A percentile compares a stretch with the other conserved stretches of the same genome.
These are phyloP conservation scores for Drosophila setosimentum DNA, from an alignment of 2,888 invertebrate genomes.

Conservation along the genomic window DNA sequence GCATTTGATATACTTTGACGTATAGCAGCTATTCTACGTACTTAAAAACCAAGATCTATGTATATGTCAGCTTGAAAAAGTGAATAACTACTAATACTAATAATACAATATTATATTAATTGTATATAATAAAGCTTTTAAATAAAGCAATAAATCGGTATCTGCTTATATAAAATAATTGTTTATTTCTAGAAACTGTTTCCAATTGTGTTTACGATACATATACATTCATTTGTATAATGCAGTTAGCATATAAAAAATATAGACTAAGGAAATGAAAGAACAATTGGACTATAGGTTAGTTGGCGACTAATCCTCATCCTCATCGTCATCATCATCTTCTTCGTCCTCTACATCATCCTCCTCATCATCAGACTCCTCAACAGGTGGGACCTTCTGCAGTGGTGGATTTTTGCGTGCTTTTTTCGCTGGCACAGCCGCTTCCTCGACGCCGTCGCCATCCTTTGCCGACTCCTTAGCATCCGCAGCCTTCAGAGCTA, in stretches of 20 bases:
- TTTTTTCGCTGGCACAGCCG: conserved; percentile 88
- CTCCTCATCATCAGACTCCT: conserved; percentile 53
- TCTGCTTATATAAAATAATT: conserved; percentile 23
- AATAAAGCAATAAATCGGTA: neutral
- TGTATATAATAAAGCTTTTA: too few species aligned
- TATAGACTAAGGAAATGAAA: conserved; percentile 26
- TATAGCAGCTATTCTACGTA: neutral
- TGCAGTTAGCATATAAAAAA: conserved; percentile 28
- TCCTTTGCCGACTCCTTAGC: conserved; percentile 26
- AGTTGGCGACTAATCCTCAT: conserved; percentile 19
- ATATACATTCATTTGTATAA: conserved; percentile 5
- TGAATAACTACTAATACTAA: neutral
- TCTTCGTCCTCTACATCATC: conserved; percentile 46
- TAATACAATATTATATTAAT: neutral
- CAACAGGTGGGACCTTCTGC: conserved; percentile 42
- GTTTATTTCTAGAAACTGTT: conserved; percentile 52
- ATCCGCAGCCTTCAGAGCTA: conserved; percentile 57
- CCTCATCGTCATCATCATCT: conserved; percentile 26
- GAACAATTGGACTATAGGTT: neutral
- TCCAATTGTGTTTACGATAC: conserved; percentile 31
- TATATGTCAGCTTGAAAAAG: neutral
- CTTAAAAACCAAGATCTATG: too few species aligned
- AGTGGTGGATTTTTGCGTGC: conserved; percentile 45
- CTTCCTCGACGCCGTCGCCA: conserved; percentile 55
- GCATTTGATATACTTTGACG: neutral